phyloP scores from a whole-genome alignment of 92 coral and sea anemone genomes.

The Plumapathes pennacea region DNA sequence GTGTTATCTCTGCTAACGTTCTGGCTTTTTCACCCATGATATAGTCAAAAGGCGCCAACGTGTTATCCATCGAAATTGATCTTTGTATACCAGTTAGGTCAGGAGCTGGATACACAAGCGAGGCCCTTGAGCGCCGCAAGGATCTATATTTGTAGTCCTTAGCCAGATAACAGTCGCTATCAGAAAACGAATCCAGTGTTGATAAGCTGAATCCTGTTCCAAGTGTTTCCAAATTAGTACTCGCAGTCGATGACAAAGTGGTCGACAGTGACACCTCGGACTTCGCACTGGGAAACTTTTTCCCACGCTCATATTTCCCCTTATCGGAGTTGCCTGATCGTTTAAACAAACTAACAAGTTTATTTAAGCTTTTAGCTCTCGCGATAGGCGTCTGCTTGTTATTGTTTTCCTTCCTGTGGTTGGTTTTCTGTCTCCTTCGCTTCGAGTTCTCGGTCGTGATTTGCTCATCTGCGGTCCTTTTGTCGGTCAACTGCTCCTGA shows the following conservation, averaged over 20 bases:
- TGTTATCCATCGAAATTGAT: slow-evolving; percentile 18
- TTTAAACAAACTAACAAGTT: slow-evolving; percentile 74
- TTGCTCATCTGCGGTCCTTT: slow-evolving; percentile 19
- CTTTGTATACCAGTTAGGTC: slow-evolving; percentile 5
- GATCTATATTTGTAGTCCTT: slow-evolving; percentile 60
- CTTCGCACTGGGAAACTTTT: slow-evolving; percentile 3
- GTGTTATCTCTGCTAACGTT: slow-evolving; percentile 43
- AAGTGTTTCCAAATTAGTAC: slow-evolving; percentile 25
- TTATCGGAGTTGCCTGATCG: slow-evolving; percentile 43
- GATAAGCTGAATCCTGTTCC: slow-evolving; percentile 32
- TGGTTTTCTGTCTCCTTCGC: slow-evolving; percentile 27
- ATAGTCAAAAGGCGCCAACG: slow-evolving; percentile 11
- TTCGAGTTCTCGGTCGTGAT: background rate
- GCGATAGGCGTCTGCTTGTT: slow-evolving; percentile 48
- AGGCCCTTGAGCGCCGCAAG: slow-evolving; percentile 72
- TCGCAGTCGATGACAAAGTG: slow-evolving; percentile 5
- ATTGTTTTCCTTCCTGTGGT: slow-evolving; percentile 27
- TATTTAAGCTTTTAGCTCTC: slow-evolving; percentile 68
- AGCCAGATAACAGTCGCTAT: slow-evolving; percentile 14
- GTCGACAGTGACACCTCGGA: slow-evolving; percentile 9
- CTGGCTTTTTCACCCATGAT: slow-evolving; percentile 47
- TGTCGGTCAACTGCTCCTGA: slow-evolving; percentile 11
- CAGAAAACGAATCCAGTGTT: slow-evolving; percentile 49
- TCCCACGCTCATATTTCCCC: slow-evolving; percentile 64
- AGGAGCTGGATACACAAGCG: slow-evolving; percentile 54